Evolutionary conservation across 2,888 invertebrate genomes (phyloP).

Genomic region (Artemia sinica): DNA sequence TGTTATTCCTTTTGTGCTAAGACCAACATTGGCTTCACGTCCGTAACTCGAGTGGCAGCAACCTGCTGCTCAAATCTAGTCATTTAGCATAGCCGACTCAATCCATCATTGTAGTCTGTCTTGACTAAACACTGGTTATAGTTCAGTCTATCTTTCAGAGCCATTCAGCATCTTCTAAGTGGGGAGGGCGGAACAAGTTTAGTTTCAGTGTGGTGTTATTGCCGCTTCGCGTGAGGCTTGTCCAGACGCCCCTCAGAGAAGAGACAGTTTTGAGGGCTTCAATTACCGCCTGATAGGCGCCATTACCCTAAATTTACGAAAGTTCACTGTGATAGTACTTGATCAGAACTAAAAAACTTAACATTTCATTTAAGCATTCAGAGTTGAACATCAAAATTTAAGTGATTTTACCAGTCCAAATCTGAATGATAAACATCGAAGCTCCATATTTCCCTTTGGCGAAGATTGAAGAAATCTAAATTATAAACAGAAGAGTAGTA

Average conservation of each 20-base stretch:
- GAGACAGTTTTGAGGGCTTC: too few species aligned
- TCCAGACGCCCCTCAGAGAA: background rate
- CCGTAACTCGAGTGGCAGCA: constrained; percentile 2
- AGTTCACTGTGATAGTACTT: too few species aligned
- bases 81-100: constrained; percentile 7
- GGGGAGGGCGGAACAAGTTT: background rate
- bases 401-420: too few species aligned
- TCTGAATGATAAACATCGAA: too few species aligned
- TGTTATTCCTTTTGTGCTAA: constrained; percentile 1
- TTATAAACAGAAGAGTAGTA: too few species aligned
- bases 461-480: too few species aligned
- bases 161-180: constrained; percentile 11
- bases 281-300: too few species aligned
- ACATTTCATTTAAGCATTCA: too few species aligned
- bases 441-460: too few species aligned
- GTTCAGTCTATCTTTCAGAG: background rate
- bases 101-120: constrained; percentile 8
- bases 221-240: constrained; percentile 9
- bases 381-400: too few species aligned
- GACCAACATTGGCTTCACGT: background rate
- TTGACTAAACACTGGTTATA: background rate
- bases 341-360: too few species aligned
- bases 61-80: constrained; percentile 1
- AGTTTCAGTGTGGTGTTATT: constrained; percentile 11
- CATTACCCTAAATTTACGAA: too few species aligned